Percentiles rank a stretch among this genome's conserved stretches.
phyloP scores from a whole-genome alignment of 1,140 invertebrate genomes.

The Aphis gossypii region DNA sequence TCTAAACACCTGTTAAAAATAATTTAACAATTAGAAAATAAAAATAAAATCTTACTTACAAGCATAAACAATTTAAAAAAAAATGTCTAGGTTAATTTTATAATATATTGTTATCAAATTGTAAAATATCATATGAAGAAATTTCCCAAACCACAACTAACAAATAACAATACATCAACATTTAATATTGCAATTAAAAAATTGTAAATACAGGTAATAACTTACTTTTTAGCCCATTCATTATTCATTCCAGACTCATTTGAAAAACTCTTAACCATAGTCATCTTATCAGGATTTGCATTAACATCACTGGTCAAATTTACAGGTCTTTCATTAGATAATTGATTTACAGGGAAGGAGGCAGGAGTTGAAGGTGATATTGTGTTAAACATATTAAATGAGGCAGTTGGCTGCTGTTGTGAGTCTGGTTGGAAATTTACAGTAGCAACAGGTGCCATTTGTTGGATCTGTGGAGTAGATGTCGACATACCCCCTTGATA shows the following conservation, averaged over 20 bases:
- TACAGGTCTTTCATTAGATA: neutral
- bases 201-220: too few relatives aligned
- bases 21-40: neutral
- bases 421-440: neutral
- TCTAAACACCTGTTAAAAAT: neutral
- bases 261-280: slow-evolving; percentile 46
- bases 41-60: neutral
- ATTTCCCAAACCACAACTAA: neutral
- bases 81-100: neutral
- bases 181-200: neutral
- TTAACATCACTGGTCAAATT: neutral
- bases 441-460: neutral
- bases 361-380: neutral
- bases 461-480: neutral
- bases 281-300: slow-evolving; percentile 10
- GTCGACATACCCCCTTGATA: neutral
- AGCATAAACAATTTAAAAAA: neutral
- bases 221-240: slow-evolving; percentile 45
- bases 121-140: neutral
- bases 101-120: neutral
- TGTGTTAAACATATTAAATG: neutral
- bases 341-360: neutral
- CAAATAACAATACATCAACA: neutral
- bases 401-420: neutral
- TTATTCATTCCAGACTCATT: slow-evolving; percentile 52